Base-by-base conservation (phyloP, 2,113 vertebrate species). In the Corythaeola cristata region DNA sequence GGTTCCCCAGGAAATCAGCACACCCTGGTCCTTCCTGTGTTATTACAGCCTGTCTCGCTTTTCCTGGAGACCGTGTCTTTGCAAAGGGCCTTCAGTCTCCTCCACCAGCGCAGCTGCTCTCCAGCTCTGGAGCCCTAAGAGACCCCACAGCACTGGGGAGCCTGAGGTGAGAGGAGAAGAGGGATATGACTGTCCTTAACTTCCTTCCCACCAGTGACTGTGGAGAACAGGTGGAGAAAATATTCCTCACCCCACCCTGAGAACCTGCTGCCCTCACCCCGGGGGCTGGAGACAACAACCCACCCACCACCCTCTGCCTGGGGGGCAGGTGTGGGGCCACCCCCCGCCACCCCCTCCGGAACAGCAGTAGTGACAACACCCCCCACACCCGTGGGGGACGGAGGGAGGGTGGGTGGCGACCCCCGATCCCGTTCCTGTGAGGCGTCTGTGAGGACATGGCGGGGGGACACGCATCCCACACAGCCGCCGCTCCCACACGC, bases 41-140 rank as follows among this genome's bases (percentile, higher is more conserved):
- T n/a, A 12, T 35, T 66, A 28, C 33, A 56, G 27, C 26, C 56
- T 28, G 12, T 37, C 32, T 30, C 24, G 12, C 37, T 28, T 53
- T 30, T 32, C n/a, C 28, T 0, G 0, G 12, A 12, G 14, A 39
- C 11, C 0, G 0, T 37, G 6, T 41, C 55, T 66, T 55, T 41
- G 44, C 45, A n/a, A n/a, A 55, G 12, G 23, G 20, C 7, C 21
- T 20, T 67, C 62, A 13, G 3, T 45, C 52, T 44, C 26, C 22
- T 69, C 35, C 53, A 60, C 18, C 35, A 37, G 45, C 13, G 2
- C 19, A 27, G 59, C 26, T 27, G 24, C 13, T 39, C 14, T 41
- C n/a, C 49, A 27, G 7, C 20, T 47, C 37, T 18, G 11, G 44
- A 58, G 41, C 16, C 62, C 33, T 17, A 12, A 20, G 10, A 68